A percentile compares a stretch with the other conserved stretches of the same genome.
Conservation (phyloP, 2,888 invertebrate species). For the Acanthacorydalis orientalis region DNA sequence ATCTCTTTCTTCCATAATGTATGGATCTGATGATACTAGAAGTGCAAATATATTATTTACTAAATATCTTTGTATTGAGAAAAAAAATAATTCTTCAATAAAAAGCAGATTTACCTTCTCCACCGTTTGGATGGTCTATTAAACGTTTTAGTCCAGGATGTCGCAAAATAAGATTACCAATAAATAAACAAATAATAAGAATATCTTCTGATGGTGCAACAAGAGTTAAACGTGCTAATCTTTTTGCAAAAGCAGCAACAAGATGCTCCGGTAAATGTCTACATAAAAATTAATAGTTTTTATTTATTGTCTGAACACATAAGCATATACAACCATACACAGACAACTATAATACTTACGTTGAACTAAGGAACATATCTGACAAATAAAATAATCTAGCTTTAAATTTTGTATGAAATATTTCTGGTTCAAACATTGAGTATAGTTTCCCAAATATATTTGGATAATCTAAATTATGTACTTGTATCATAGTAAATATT, state of each 20-base stretch:
- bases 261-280: slow-evolving; percentile 81
- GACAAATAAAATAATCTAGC: slow-evolving; percentile 74
- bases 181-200: slow-evolving; percentile 57
- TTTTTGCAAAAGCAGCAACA: slow-evolving; percentile 87
- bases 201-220: slow-evolving; percentile 70
- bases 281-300: slow-evolving; percentile 14
- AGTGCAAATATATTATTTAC: slow-evolving; percentile 2
- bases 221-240: slow-evolving; percentile 66
- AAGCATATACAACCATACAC: slow-evolving; percentile 1
- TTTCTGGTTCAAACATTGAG: slow-evolving; percentile 78
- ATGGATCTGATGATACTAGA: slow-evolving; percentile 58
- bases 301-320: neutral
- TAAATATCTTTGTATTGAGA: neutral
- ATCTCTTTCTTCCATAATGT: slow-evolving; percentile 63
- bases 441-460: slow-evolving; percentile 92
- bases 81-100: slow-evolving; percentile 4
- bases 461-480: slow-evolving; percentile 88
- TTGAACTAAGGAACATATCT: slow-evolving; percentile 83
- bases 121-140: slow-evolving; percentile 33
- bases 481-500: slow-evolving; percentile 73
- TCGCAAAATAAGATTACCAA: slow-evolving; percentile 67
- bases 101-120: slow-evolving; percentile 20
- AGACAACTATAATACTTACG: slow-evolving; percentile 42
- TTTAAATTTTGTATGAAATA: slow-evolving; percentile 82
- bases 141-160: slow-evolving; percentile 68